These are phyloP conservation scores for Nebria brevicollis DNA, from an alignment of 2,888 invertebrate species.

Conservation along the genomic window DNA sequence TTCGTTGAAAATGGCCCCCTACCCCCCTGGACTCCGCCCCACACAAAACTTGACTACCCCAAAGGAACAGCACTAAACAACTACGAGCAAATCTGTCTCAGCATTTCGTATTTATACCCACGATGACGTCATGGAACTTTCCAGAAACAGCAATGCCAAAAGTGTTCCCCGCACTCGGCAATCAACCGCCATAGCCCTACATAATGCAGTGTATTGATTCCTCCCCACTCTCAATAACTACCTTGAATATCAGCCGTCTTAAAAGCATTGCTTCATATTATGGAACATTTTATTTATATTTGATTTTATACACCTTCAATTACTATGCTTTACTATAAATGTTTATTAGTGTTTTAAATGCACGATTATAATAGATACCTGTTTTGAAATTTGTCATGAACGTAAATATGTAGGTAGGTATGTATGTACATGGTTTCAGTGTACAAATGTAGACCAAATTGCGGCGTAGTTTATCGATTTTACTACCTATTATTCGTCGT, in stretches of 20 bases:
- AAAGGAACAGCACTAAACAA: conserved; percentile 39
- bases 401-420: no score
- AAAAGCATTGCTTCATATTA: neutral
- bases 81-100: conserved; percentile 16
- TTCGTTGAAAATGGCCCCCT: conserved; percentile 13
- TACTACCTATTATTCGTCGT: no score
- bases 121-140: conserved; percentile 41
- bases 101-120: conserved; percentile 32
- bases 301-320: no score
- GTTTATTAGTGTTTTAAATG: no score
- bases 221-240: conserved; percentile 10
- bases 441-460: no score
- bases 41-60: conserved; percentile 9
- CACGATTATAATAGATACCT: no score
- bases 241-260: conserved; percentile 3
- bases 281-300: neutral
- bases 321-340: no score
- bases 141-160: conserved; percentile 32
- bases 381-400: no score
- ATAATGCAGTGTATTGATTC: conserved; percentile 36
- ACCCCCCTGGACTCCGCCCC: conserved; percentile 30
- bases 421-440: no score
- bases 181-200: conserved; percentile 13
- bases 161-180: conserved; percentile 9
- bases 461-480: no score